Conservation (phyloP, 2,113 vertebrate species). For the Sinocyclocheilus anshuiensis region DNA sequence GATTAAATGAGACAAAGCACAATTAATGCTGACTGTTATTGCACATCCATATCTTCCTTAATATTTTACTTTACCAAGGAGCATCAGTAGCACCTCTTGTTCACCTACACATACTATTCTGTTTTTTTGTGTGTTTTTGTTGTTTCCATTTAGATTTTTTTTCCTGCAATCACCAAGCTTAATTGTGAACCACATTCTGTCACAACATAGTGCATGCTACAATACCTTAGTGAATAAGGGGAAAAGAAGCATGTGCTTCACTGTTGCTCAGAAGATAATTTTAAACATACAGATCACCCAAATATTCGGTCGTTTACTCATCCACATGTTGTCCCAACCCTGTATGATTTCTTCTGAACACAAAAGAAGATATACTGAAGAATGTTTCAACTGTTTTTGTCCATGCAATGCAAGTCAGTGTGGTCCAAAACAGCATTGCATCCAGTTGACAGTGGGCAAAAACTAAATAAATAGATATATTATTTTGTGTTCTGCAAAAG, state of each 20-base stretch:
- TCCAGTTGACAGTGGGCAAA: neutral
- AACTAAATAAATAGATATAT: neutral
- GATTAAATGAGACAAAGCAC: no score
- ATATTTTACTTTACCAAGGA: no score
- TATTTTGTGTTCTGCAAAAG: neutral
- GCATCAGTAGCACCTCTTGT: neutral
- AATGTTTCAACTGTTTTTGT: neutral
- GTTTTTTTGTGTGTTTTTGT: neutral
- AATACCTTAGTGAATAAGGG: neutral
- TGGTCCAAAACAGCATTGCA: neutral
- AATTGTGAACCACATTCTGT: neutral
- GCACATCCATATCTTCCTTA: no score
- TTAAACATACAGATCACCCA: neutral
- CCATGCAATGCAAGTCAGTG: neutral
- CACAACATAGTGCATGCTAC: neutral
- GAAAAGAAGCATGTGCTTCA: neutral
- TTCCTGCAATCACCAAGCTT: neutral
- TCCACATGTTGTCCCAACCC: neutral
- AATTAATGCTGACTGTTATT: no score
- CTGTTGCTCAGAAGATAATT: neutral
- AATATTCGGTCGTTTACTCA: conserved; percentile 9
- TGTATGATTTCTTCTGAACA: neutral
- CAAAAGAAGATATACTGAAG: neutral
- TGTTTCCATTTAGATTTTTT: neutral
- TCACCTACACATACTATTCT: neutral